Base-by-base conservation (phyloP, 1,140 invertebrate species). In the Manduca sexta region DNA sequence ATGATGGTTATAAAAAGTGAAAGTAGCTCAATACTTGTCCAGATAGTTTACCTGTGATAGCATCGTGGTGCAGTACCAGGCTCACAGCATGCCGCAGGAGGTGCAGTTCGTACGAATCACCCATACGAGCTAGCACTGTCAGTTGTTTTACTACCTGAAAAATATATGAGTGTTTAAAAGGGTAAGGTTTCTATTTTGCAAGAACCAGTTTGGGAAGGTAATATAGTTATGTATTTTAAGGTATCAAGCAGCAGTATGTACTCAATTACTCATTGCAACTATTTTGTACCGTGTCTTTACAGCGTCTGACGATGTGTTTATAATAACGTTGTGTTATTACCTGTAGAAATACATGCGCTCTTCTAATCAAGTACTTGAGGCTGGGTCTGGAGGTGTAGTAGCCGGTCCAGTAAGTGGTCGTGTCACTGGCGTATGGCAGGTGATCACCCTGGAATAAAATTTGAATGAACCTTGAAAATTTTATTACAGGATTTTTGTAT, bases 381-480 rank as follows among this genome's bases (percentile, higher is more conserved):
- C 90, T 88, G 0, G 93, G 89, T 57, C 92, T 79, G 0, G 93
- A 95, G 1, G 92, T 93, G 68, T 92, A 96, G 70, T 93, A 96
- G 1, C 95, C 95, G 1, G 93, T 93, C 95, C 94, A 96, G 66
- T 91, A 95, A 0, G 89, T 88, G 56, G 93, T 89, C 1, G 86
- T 72, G 46, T 91, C 88, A 58, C 88, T 89, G 1, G 92, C 92
- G 69, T 95, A 96, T 0, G 94, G 94, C 33, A 95, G 90, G 40
- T 89, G 89, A 63, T 95, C 94, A 60, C 50, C 45, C 94, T 84
- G 47, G 3, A 70, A 64, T 46, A 47, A 47, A 7, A 35, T 35
- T 52, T 1, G 31, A 12, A 8, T 35, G 38, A 47, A n/a, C n/a
- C n/a, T n/a, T n/a, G n/a, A n/a, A n/a, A n/a, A n/a, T n/a, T n/a